Percentiles rank a stretch among this genome's conserved stretches.
Evolutionary conservation across 2,888 invertebrate genomes (phyloP).

Genomic region (Tryphoninae sp.): DNA sequence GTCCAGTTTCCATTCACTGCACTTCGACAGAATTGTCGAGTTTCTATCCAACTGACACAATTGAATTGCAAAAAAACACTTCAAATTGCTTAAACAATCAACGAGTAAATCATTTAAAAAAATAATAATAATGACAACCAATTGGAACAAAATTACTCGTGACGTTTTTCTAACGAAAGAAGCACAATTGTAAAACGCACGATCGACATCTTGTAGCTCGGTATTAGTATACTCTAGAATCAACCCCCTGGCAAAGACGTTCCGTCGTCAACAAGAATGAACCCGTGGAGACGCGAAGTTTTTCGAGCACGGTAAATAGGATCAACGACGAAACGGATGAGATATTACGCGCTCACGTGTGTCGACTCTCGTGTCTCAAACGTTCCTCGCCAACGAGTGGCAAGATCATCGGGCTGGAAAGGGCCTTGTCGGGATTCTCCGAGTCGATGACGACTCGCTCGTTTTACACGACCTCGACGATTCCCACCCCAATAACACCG

Average conservation of each 20-base stretch:
- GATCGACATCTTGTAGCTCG: conserved; percentile 10
- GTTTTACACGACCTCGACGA: neutral
- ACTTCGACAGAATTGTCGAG: too few species aligned
- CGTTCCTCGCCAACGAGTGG: conserved; percentile 7
- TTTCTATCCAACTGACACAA: too few species aligned
- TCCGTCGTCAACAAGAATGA: neutral
- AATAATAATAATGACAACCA: too few species aligned
- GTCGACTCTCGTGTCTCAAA: neutral
- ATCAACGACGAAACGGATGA: conserved; percentile 19
- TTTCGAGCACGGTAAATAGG: conserved; percentile 27
- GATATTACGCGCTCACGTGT: conserved; percentile 11
- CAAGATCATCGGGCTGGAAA: conserved; percentile 23
- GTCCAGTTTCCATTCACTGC: too few species aligned
- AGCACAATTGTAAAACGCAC: neutral
- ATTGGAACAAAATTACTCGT: neutral
- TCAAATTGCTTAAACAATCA: too few species aligned
- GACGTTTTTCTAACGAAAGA: neutral
- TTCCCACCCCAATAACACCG: neutral
- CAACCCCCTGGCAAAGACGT: neutral
- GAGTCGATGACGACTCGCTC: neutral
- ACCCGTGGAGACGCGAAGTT: conserved; percentile 4
- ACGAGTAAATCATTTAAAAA: neutral
- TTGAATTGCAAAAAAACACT: too few species aligned
- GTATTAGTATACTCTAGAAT: neutral
- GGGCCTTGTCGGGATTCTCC: conserved; percentile 16